Evolutionary conservation across 1,140 invertebrate species (phyloP).

Genomic region (Megalonaias nervosa): DNA sequence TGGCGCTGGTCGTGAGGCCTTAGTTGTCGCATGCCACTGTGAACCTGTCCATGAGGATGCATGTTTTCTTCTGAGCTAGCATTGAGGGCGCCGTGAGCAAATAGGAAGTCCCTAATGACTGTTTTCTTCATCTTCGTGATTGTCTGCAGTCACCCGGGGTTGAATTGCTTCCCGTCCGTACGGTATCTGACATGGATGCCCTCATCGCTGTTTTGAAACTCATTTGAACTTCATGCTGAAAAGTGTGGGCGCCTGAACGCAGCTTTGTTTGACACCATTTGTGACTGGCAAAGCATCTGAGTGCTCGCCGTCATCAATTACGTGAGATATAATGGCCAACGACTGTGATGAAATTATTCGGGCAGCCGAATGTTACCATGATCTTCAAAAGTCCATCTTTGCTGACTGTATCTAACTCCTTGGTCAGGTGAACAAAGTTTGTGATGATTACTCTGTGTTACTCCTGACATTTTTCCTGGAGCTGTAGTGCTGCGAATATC

Average conservation of each 20-base stretch:
- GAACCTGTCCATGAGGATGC: conserved; percentile 31
- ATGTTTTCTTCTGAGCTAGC: conserved; percentile 28
- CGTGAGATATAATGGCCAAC: conserved; percentile 18
- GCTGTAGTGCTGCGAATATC: conserved; percentile 35
- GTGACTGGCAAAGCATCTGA: background rate
- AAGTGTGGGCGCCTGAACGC: conserved; percentile 38
- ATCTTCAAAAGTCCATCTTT: conserved; percentile 38
- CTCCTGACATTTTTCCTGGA: conserved; percentile 41
- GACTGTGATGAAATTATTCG: conserved; percentile 18
- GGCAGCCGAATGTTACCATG: conserved; percentile 35
- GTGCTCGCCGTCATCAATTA: conserved; percentile 3
- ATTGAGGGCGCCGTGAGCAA: conserved; percentile 39
- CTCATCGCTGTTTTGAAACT: no score
- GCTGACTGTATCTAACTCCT: conserved; percentile 49
- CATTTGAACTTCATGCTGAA: conserved; percentile 2
- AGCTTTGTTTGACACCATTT: conserved; percentile 43
- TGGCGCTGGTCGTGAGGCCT: conserved; percentile 37
- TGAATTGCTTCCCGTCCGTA: conserved; percentile 34
- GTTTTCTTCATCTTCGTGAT: conserved; percentile 27
- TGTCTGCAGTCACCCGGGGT: conserved; percentile 22
- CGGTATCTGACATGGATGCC: conserved; percentile 21
- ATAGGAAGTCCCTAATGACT: conserved; percentile 20
- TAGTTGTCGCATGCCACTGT: background rate
- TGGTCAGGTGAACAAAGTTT: conserved; percentile 43
- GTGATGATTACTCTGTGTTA: conserved; percentile 31